A percentile compares a stretch with the other conserved stretches of the same genome.
phyloP scores from a whole-genome alignment of 2,113 vertebrate genomes.

The Azemiops feae region DNA sequence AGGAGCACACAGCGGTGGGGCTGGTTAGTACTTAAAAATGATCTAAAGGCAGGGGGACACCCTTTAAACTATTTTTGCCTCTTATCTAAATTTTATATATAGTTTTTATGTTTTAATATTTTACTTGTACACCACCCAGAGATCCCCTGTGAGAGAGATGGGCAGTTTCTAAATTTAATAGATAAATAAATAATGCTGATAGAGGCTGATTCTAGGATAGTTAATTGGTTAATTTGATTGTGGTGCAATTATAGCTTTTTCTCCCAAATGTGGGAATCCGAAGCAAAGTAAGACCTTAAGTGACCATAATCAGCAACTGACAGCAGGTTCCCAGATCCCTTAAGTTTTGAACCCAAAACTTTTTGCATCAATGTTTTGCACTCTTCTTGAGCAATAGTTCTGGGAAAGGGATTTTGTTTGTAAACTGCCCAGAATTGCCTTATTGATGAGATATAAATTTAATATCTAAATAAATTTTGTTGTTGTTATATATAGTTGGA shows the following conservation, averaged over 20 bases:
- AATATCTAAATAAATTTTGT: neutral
- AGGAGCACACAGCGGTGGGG: neutral
- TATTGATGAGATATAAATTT: neutral
- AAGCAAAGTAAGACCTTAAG: neutral
- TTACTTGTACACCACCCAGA: neutral
- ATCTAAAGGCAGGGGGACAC: too few species aligned
- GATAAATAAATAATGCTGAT: neutral
- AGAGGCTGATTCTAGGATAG: neutral
- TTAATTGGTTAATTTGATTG: neutral
- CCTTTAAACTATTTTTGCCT: neutral
- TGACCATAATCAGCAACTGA: neutral
- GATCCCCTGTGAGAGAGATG: neutral
- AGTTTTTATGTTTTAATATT: neutral
- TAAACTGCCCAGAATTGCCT: neutral
- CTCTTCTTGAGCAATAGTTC: neutral
- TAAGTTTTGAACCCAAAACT: neutral
- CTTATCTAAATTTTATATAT: neutral
- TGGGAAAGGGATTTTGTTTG: neutral
- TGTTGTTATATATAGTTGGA: neutral
- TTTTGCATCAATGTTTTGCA: neutral
- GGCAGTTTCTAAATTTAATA: neutral
- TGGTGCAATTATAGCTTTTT: neutral
- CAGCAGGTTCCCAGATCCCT: neutral
- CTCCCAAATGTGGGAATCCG: neutral
- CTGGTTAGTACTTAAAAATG: neutral